Base-by-base conservation (phyloP, 2,888 invertebrate species). In the Philopedon plagiatum region DNA sequence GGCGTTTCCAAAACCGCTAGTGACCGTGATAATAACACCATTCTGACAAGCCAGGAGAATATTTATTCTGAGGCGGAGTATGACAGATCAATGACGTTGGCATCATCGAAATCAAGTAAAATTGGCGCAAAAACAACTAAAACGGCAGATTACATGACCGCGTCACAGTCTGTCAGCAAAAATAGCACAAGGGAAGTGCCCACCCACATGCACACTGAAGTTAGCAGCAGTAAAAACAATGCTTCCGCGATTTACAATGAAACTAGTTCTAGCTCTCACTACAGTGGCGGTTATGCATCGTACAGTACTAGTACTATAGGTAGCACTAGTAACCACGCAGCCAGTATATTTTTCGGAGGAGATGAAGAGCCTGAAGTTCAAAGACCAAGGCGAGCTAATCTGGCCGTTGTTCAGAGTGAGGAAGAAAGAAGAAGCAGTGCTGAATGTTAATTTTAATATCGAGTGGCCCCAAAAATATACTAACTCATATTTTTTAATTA, bases 291-390 rank as follows among this genome's bases (percentile, higher is more conserved):
- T 37, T 29, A 39, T 11, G 19, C 34, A 8, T 39, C 34, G 1
- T 49, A 34, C 9, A 58, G 19, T 58, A 46, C 68, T 41, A 66
- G 57, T 9, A 69, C 37, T 21, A 58, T 73, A 7, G 73, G 69
- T 23, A 26, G 5, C 23, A 71, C 75, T 9, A 75, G 71, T 49
- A 84, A 80, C 71, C 81, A 82, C 65, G 85, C 85, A 1, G 79
- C 82, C 2, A 84, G 78, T 74, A 83, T 85, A 75, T 85, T 85
- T 73, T 85, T 85, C 75, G 80, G 78, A 23, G 78, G 71, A n/a
- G 77, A 78, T 37, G 76, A 76, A 15, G 79, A 77, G 9, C 62
- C 57, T 21, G 70, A 73, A 32, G 61, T 62, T n/a, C 60, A 51
- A 8, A 44, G 77, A 37, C 77, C 78, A 3, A 79, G 81, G 75